Evolutionary conservation across 2,113 vertebrate species (phyloP).

Genomic region (Chrysemys picta): DNA sequence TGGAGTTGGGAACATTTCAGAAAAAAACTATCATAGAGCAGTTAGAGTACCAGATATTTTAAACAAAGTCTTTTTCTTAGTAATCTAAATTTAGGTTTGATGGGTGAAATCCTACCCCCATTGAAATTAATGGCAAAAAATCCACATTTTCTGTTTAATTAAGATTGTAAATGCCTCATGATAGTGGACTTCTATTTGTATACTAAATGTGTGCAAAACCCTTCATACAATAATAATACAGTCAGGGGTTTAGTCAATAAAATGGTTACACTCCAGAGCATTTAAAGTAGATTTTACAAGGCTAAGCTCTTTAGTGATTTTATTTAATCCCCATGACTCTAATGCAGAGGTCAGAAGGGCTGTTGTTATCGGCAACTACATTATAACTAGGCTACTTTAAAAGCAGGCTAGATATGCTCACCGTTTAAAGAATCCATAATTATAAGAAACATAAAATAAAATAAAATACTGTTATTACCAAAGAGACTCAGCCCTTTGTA

Average conservation of each 20-base stretch:
- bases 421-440: background rate
- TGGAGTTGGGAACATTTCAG: background rate
- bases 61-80: background rate
- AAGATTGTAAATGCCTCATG: background rate
- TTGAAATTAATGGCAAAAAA: background rate
- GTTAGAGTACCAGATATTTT: background rate
- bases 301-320: constrained; percentile 35
- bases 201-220: background rate
- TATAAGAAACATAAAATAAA: background rate
- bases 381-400: background rate
- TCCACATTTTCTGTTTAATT: background rate
- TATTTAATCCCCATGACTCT: background rate
- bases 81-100: background rate
- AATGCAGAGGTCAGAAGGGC: constrained; percentile 19
- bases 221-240: background rate
- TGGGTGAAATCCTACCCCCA: background rate
- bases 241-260: constrained; percentile 11
- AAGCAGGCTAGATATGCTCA: background rate
- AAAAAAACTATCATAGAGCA: background rate
- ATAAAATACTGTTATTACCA: background rate
- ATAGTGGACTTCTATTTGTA: background rate
- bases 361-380: background rate
- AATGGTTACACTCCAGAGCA: background rate
- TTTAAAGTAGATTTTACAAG: constrained; percentile 23
- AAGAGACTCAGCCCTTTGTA: background rate